Evolutionary conservation across 1,140 invertebrate species (phyloP), one percentile per base, ranked within the genome.

Genomic region (Rhynchophorus ferrugineus): DNA sequence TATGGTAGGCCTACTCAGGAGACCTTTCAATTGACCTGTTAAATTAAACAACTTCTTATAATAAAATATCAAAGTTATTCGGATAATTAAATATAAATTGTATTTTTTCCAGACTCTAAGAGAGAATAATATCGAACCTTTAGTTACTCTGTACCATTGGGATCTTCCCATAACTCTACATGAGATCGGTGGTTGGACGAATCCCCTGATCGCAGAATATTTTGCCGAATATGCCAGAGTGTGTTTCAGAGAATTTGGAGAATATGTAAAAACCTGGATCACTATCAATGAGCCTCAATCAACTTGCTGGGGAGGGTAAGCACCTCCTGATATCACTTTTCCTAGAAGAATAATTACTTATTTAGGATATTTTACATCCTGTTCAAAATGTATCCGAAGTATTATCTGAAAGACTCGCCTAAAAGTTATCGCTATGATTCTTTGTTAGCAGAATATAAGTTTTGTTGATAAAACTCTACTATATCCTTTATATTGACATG

Each of bases 51-150:
- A n/a, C n/a, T n/a, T n/a, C n/a, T n/a, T n/a, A n/a, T n/a, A n/a
- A n/a, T n/a, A n/a, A n/a, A n/a, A n/a, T n/a, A n/a, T n/a, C n/a
- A n/a, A n/a, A n/a, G n/a, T n/a, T n/a, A n/a, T n/a, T n/a, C n/a
- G n/a, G n/a, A n/a, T n/a, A n/a, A n/a, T n/a, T n/a, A n/a, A 29
- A 29, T 29, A 11, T 6, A 29, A 29, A 29, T 6, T 29, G 11
- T 29, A 29, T 6, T 11, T 29, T 29, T 22, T 49, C 3, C 14
- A 81, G 61, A 75, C 76, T 49, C 64, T 85, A 3, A 58, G 77
- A 0, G 69, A 69, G 34, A 73, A 76, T 35, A 74, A 75, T 29
- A 83, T 85, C 33, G 68, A 77, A 60, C 81, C 82, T 2, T 67
- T 83, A 69, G 80, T 84, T 59, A 79, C 52, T 2, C 39, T 66